Evolutionary conservation across 2,113 vertebrate species (phyloP).

Genomic region (Ctenomys sociabilis): DNA sequence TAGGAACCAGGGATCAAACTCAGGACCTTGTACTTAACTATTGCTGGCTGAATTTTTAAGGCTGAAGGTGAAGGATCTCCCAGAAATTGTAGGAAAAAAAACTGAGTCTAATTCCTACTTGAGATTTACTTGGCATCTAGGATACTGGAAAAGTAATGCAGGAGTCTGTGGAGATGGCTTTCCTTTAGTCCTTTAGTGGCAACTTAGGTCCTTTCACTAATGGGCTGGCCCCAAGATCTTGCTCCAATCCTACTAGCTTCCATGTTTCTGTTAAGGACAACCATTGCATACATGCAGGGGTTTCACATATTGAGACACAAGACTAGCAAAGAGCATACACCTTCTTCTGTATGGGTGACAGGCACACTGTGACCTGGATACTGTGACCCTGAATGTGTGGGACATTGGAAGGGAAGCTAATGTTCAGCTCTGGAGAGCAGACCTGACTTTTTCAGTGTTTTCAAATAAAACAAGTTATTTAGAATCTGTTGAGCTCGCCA

Average conservation of each 20-base stretch:
- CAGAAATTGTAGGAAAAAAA: not conserved
- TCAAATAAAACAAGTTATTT: not conserved
- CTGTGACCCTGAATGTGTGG: not conserved
- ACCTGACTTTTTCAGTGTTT: not conserved
- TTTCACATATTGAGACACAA: not conserved
- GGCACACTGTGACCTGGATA: not conserved
- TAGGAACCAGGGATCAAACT: too few species aligned
- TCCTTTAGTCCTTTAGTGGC: not conserved
- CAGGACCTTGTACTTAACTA: not conserved
- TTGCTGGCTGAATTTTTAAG: not conserved
- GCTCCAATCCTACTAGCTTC: not conserved
- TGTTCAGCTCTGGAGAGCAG: not conserved
- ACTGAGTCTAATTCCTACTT: not conserved
- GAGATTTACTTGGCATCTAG: not conserved
- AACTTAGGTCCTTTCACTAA: not conserved
- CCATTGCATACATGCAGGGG: not conserved
- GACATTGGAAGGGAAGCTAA: not conserved
- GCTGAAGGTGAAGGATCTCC: not conserved
- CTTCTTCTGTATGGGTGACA: not conserved
- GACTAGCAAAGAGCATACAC: not conserved
- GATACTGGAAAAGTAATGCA: not conserved
- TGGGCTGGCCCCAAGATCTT: not conserved
- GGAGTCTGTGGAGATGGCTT: not conserved
- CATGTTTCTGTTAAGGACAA: not conserved
- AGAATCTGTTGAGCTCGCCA: not conserved